Conservation (phyloP, 2,888 invertebrate genomes). For the Drosophila paracracens region DNA sequence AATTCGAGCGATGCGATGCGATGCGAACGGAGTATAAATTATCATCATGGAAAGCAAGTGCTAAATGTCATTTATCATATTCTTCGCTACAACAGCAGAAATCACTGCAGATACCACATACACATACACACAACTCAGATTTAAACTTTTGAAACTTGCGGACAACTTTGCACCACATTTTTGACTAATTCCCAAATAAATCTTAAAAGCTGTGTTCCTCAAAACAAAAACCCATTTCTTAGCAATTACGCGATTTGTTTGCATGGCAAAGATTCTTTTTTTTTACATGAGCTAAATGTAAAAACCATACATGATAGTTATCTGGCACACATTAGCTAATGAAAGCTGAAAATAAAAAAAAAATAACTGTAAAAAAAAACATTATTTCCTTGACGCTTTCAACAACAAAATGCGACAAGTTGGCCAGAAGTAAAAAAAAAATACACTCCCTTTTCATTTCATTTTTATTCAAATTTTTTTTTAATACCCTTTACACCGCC, state of each 20-base stretch:
- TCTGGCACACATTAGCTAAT: constrained; percentile 65
- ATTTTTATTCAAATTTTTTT: constrained; percentile 23
- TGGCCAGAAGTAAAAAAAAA: constrained; percentile 21
- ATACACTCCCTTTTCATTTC: constrained; percentile 31
- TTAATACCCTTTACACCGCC: not conserved
- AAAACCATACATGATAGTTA: constrained; percentile 46
- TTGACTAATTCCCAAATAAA: constrained; percentile 38
- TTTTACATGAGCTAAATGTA: constrained; percentile 13
- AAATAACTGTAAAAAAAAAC: constrained; percentile 5
- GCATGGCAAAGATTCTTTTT: constrained; percentile 32
- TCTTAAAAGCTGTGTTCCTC: constrained; percentile 32
- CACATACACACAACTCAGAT: constrained; percentile 9
- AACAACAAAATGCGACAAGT: constrained; percentile 54
- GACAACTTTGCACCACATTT: constrained; percentile 29
- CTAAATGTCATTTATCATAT: constrained; percentile 81
- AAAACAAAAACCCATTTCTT: constrained; percentile 42
- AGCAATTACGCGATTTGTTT: constrained; percentile 52
- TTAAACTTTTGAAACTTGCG: constrained; percentile 12
- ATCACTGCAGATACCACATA: constrained; percentile 45
- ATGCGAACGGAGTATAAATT: constrained; percentile 74
- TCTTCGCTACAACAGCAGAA: constrained; percentile 60
- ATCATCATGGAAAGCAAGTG: constrained; percentile 81
- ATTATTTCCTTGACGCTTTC: constrained; percentile 36
- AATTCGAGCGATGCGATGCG: constrained; percentile 69
- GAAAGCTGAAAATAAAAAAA: constrained; percentile 40